These are phyloP conservation scores for Tetramorium simillimum DNA, from an alignment of 1,140 invertebrate genomes.

Conservation along the genomic window DNA sequence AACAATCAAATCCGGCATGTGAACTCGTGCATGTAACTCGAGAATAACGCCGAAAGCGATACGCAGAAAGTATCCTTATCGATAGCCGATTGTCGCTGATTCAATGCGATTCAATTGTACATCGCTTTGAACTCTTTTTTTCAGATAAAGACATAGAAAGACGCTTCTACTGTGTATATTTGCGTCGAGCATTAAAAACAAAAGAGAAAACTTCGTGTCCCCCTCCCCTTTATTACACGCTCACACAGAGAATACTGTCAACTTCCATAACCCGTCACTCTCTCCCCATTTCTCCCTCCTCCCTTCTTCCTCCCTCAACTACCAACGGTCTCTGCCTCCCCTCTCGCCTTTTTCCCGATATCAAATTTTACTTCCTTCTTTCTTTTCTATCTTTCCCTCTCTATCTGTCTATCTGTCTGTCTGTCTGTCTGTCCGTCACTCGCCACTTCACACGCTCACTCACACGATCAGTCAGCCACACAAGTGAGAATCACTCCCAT, in stretches of 20 bases:
- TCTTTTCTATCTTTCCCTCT: constrained; percentile 67
- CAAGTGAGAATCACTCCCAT: constrained; percentile 65
- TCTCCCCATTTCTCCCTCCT: background rate
- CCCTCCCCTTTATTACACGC: constrained; percentile 65
- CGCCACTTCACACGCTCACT: constrained; percentile 74
- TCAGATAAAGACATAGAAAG: constrained; percentile 66
- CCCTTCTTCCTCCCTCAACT: constrained; percentile 15
- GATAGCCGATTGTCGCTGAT: constrained; percentile 63
- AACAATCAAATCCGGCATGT: constrained; percentile 30
- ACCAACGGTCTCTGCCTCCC: constrained; percentile 34
- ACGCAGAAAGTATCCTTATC: constrained; percentile 48
- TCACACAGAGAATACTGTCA: constrained; percentile 72
- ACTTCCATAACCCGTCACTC: background rate
- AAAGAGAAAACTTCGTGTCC: constrained; percentile 47
- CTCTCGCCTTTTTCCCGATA: constrained; percentile 38
- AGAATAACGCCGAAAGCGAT: constrained; percentile 51
- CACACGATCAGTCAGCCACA: constrained; percentile 69
- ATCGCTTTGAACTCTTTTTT: constrained; percentile 68
- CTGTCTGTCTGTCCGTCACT: constrained; percentile 75
- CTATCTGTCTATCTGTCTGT: constrained; percentile 71
- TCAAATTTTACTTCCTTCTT: constrained; percentile 55
- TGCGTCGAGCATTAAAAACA: constrained; percentile 61
- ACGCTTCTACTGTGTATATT: constrained; percentile 66
- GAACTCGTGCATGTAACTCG: constrained; percentile 31
- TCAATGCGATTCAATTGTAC: constrained; percentile 65